These are phyloP conservation scores for Synergus gifuensis DNA, from an alignment of 2,888 invertebrate species.

Conservation along the genomic window DNA sequence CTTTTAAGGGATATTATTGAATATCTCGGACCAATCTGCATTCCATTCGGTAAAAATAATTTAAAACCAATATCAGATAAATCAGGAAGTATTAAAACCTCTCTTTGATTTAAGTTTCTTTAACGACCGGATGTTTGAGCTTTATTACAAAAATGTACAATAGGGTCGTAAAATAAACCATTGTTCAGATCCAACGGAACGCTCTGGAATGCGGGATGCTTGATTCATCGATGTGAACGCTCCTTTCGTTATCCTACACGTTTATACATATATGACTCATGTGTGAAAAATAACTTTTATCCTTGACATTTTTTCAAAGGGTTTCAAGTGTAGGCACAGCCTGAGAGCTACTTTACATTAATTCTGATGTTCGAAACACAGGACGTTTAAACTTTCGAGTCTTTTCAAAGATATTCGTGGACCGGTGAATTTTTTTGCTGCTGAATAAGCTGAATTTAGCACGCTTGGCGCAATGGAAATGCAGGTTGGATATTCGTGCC, in stretches of 20 bases:
- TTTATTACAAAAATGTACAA: background rate
- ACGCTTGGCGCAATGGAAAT: constrained; percentile 49
- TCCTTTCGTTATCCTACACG: constrained; percentile 4
- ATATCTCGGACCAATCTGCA: no score
- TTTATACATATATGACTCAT: background rate
- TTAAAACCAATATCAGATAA: no score
- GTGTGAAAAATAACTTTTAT: constrained; percentile 2
- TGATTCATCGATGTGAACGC: background rate
- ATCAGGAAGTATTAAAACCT: no score
- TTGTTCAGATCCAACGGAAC: background rate
- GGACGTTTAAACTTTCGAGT: no score
- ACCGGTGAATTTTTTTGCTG: background rate
- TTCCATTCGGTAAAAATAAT: no score
- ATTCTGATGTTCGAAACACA: no score
- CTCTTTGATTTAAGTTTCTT: no score
- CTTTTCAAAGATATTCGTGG: background rate
- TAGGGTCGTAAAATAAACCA: background rate
- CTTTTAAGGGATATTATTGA: no score
- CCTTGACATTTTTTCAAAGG: constrained; percentile 18
- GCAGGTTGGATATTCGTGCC: constrained; percentile 55
- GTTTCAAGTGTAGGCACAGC: background rate
- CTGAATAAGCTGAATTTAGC: constrained; percentile 47
- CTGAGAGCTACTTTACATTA: background rate
- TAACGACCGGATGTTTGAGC: no score
- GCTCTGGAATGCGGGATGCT: constrained; percentile 18